Evolutionary conservation across 2,797 vertebrate genomes (phyloP).

Genomic region (Cryptoprocta ferox): DNA sequence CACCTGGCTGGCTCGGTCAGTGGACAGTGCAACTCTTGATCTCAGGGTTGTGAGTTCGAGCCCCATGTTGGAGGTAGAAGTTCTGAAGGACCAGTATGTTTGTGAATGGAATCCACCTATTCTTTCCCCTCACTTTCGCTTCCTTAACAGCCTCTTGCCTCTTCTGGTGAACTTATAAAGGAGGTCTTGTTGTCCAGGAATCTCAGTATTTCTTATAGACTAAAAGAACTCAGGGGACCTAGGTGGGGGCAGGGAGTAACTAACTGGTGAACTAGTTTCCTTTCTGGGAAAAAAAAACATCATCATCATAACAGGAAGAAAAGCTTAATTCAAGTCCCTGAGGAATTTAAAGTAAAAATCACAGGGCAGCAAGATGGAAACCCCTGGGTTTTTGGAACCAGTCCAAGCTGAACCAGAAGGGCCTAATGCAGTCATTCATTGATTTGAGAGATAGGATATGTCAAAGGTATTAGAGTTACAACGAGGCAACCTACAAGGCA

Average conservation of each 20-base stretch:
- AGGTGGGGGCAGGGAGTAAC: constrained; percentile 36
- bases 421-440: constrained; percentile 85
- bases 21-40: neutral
- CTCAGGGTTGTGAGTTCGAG: neutral
- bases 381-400: constrained; percentile 81
- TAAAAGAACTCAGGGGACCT: constrained; percentile 75
- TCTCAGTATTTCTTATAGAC: constrained; percentile 78
- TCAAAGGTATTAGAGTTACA: constrained; percentile 84
- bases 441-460: constrained; percentile 84
- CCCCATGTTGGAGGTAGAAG: neutral
- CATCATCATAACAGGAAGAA: constrained; percentile 81
- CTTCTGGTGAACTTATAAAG: constrained; percentile 65
- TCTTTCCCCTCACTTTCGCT: constrained; percentile 32
- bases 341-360: constrained; percentile 83
- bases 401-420: constrained; percentile 83
- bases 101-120: neutral
- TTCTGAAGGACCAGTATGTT: neutral
- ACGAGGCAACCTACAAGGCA: constrained; percentile 66
- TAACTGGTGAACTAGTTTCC: constrained; percentile 77
- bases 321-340: constrained; percentile 80
- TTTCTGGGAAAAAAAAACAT: constrained; percentile 74
- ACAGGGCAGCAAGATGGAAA: constrained; percentile 82
- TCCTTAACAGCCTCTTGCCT: constrained; percentile 49
- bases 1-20: neutral
- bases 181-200: constrained; percentile 64